Evolutionary conservation across 2,888 invertebrate genomes (phyloP).

Genomic region (Pemphredon lugubris): DNA sequence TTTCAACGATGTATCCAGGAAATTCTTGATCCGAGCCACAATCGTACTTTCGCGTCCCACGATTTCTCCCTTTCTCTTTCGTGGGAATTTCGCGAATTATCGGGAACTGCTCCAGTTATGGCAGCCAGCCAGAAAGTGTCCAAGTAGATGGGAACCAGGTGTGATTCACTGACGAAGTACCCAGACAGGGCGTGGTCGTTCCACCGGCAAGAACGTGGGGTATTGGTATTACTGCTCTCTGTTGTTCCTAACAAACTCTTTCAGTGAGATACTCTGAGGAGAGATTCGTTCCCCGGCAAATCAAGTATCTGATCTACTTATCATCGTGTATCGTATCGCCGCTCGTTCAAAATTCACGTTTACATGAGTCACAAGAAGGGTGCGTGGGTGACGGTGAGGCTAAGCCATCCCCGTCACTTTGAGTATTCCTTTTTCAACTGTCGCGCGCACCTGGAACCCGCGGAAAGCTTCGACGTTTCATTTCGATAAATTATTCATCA

Average conservation of each 20-base stretch:
- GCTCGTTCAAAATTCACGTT: slow-evolving; percentile 10
- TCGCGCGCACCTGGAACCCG: not conserved
- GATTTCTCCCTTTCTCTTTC: slow-evolving; percentile 42
- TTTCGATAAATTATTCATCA: not conserved
- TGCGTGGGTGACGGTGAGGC: slow-evolving; percentile 22
- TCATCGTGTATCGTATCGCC: slow-evolving; percentile 11
- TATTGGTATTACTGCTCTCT: slow-evolving; percentile 29
- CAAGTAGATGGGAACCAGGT: slow-evolving; percentile 58
- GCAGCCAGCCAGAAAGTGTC: slow-evolving; percentile 37
- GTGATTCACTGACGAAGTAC: slow-evolving; percentile 62
- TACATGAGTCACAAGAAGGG: not conserved
- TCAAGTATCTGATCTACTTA: slow-evolving; percentile 35
- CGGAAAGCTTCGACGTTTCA: too few species aligned
- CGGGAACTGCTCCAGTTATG: slow-evolving; percentile 63
- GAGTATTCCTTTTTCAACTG: slow-evolving; percentile 22
- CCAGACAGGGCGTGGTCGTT: slow-evolving; percentile 59
- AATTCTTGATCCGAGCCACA: too few species aligned
- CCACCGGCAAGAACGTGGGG: slow-evolving; percentile 51
- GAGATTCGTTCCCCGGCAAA: not conserved
- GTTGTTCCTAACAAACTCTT: slow-evolving; percentile 45
- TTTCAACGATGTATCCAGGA: too few species aligned
- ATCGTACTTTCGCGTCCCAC: not conserved
- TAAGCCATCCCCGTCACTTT: not conserved
- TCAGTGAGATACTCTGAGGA: not conserved
- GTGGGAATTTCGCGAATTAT: slow-evolving; percentile 49